A percentile compares a stretch with the other conserved stretches of the same genome.
Evolutionary conservation across 2,113 vertebrate species (phyloP).

Genomic region (Lota lota): DNA sequence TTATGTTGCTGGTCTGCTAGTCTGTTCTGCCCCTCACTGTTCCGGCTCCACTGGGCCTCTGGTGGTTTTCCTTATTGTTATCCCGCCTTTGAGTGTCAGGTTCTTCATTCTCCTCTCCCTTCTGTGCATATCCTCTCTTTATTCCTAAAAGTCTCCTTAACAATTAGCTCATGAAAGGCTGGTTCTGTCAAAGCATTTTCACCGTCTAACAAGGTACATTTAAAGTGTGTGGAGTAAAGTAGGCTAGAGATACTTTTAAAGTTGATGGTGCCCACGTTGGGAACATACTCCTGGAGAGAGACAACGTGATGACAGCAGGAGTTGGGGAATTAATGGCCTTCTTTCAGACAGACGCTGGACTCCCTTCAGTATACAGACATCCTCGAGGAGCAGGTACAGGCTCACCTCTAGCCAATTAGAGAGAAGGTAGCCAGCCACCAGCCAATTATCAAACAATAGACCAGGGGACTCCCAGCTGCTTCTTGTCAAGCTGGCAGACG

Average conservation of each 20-base stretch:
- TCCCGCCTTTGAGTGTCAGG: background rate
- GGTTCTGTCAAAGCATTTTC: background rate
- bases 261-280: background rate
- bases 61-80: too few species aligned
- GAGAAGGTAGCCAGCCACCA: slow-evolving; percentile 33
- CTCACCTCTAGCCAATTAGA: slow-evolving; percentile 63
- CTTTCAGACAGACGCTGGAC: slow-evolving; percentile 31
- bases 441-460: slow-evolving; percentile 40
- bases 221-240: too few species aligned
- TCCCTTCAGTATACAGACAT: slow-evolving; percentile 56
- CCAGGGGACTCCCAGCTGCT: slow-evolving; percentile 47
- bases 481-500: background rate
- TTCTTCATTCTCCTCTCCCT: background rate
- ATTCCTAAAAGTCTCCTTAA: too few species aligned
- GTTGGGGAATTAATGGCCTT: slow-evolving; percentile 37
- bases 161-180: background rate
- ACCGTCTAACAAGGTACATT: too few species aligned
- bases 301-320: slow-evolving; percentile 35
- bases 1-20: background rate
- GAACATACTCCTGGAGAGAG: background rate
- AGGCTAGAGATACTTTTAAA: too few species aligned
- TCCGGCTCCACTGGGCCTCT: background rate
- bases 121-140: background rate
- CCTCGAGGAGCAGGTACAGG: slow-evolving; percentile 46
- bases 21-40: background rate